Percentiles rank a stretch among this genome's conserved stretches.
These are phyloP conservation scores for Baryphthengus martii DNA, from an alignment of 2,113 vertebrate species.

Conservation along the genomic window DNA sequence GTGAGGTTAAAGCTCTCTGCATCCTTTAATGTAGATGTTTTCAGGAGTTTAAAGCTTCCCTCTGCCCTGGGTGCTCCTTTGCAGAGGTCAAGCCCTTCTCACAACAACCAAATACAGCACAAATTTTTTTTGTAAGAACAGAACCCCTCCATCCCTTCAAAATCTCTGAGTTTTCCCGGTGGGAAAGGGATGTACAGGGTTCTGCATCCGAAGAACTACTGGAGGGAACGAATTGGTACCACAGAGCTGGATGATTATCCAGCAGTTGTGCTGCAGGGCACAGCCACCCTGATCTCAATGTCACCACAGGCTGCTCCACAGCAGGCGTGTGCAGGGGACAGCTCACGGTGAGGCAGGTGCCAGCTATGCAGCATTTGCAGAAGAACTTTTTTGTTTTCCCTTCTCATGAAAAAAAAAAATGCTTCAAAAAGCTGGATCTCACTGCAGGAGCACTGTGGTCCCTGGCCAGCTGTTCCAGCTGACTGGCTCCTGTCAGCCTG, in stretches of 20 bases:
- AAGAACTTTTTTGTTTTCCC: not conserved
- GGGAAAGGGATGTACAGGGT: not conserved
- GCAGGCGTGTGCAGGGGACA: not conserved
- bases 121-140: not conserved
- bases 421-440: not conserved
- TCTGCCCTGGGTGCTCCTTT: not conserved
- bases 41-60: not conserved
- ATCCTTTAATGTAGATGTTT: not conserved
- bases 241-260: not conserved
- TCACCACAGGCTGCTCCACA: not conserved
- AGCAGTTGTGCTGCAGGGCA: not conserved
- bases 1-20: not conserved
- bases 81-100: not conserved
- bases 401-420: not conserved
- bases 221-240: not conserved
- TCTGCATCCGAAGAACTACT: not conserved
- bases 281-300: not conserved
- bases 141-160: not conserved
- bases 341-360: accelerated
- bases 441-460: not conserved
- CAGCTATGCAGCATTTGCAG: not conserved
- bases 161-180: not conserved
- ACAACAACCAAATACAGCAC: not conserved
- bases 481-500: not conserved
- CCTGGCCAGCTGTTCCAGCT: slow-evolving; percentile 12